Evolutionary conservation across 2,113 vertebrate species (phyloP).

Genomic region (Silurus glanis): DNA sequence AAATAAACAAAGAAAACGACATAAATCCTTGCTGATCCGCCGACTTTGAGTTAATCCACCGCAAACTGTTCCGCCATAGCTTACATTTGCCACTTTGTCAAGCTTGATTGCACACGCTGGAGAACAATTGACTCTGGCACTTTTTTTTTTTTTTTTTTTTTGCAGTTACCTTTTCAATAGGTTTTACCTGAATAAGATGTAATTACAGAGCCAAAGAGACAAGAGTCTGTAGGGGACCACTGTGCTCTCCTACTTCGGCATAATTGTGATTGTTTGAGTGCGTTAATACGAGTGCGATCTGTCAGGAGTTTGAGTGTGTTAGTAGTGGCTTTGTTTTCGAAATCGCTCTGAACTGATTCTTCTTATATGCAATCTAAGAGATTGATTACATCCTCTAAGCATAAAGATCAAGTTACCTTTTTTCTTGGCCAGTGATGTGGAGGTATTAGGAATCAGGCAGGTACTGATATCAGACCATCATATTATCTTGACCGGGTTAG

Average conservation of each 20-base stretch:
- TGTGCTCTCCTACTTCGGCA: background rate
- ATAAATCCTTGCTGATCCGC: slow-evolving; percentile 39
- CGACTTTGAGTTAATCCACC: slow-evolving; percentile 27
- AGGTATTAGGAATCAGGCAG: background rate
- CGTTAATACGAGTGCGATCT: slow-evolving; percentile 16
- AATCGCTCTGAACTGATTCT: slow-evolving; percentile 21
- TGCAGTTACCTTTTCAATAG: slow-evolving; percentile 4
- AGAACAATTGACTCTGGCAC: background rate
- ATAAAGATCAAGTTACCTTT: background rate
- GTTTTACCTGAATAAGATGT: slow-evolving; percentile 27
- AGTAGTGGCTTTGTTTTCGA: slow-evolving; percentile 19
- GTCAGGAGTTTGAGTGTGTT: slow-evolving; percentile 29
- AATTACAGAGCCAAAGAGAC: slow-evolving; percentile 40
- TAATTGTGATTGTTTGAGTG: slow-evolving; percentile 23
- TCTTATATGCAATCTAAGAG: background rate
- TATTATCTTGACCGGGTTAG: background rate
- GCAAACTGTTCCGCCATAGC: background rate
- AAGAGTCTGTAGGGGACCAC: slow-evolving; percentile 14
- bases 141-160: slow-evolving; percentile 5
- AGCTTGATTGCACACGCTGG: background rate
- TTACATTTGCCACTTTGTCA: slow-evolving; percentile 21
- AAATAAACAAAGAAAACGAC: slow-evolving; percentile 22
- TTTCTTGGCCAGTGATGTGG: background rate
- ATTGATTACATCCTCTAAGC: background rate
- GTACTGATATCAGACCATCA: background rate